phyloP scores from a whole-genome alignment of 2,797 vertebrate species.

The Diceros bicornis region DNA sequence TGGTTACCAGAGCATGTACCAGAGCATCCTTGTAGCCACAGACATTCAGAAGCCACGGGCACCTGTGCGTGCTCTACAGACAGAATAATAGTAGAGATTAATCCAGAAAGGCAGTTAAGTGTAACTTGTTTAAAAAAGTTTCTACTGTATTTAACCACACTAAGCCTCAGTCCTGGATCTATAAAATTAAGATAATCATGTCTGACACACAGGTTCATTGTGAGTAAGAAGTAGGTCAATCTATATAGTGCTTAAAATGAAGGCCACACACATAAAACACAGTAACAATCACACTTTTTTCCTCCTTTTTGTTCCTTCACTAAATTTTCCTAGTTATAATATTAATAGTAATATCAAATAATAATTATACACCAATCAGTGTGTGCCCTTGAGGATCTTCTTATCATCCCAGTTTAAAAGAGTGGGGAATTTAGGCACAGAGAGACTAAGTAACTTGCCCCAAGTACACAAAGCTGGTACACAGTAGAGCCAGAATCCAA shows the following conservation, averaged over 20 bases:
- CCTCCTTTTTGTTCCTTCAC: not conserved
- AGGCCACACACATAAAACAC: not conserved
- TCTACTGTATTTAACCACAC: not conserved
- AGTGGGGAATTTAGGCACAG: not conserved
- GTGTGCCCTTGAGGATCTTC: not conserved
- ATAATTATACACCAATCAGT: not conserved
- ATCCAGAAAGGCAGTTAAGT: not conserved
- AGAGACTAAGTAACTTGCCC: not conserved
- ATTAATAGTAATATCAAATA: not conserved
- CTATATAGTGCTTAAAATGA: constrained; percentile 15
- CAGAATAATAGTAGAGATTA: not conserved
- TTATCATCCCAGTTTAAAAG: not conserved
- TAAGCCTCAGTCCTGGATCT: not conserved
- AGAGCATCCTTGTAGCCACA: not conserved
- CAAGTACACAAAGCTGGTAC: not conserved
- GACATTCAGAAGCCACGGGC: not conserved
- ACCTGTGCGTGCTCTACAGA: not conserved
- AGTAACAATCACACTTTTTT: not conserved
- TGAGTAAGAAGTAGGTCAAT: constrained; percentile 10
- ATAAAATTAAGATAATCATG: constrained; percentile 5
- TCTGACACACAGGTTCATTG: not conserved
- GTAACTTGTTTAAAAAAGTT: not conserved
- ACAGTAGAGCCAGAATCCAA: not conserved
- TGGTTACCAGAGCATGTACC: not conserved
- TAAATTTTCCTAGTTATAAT: not conserved